These are phyloP conservation scores for Sinhomidia bicolor DNA, from an alignment of 2,888 invertebrate species.

Conservation along the genomic window DNA sequence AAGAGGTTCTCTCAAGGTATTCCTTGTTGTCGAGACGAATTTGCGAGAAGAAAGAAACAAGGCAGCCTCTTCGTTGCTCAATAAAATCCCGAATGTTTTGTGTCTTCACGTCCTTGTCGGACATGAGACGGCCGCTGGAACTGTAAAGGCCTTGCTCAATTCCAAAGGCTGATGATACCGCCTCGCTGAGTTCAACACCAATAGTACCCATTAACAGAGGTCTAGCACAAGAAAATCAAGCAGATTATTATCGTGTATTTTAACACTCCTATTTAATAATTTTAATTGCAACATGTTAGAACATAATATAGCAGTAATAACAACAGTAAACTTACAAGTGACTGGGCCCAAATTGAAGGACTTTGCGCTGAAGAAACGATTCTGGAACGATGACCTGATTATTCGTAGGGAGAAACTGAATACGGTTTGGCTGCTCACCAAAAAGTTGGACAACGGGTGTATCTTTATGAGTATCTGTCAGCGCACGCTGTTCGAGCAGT, in stretches of 20 bases:
- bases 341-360: slow-evolving; percentile 67
- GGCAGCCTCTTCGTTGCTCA: slow-evolving; percentile 76
- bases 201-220: slow-evolving; percentile 83
- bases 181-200: slow-evolving; percentile 82
- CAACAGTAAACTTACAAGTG: slow-evolving; percentile 71
- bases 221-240: slow-evolving; percentile 80
- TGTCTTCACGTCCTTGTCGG: slow-evolving; percentile 81
- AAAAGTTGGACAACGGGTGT: slow-evolving; percentile 79
- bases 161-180: slow-evolving; percentile 83
- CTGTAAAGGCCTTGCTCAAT: slow-evolving; percentile 82
- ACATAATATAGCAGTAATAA: background rate
- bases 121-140: slow-evolving; percentile 82
- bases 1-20: slow-evolving; percentile 78
- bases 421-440: slow-evolving; percentile 77
- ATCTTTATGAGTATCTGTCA: slow-evolving; percentile 82
- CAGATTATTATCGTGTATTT: too few relatives aligned
- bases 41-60: slow-evolving; percentile 76
- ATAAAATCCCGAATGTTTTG: slow-evolving; percentile 74
- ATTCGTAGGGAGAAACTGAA: slow-evolving; percentile 82
- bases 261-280: too few relatives aligned
- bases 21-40: slow-evolving; percentile 78
- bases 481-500: slow-evolving; percentile 82
- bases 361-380: slow-evolving; percentile 81
- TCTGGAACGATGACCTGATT: slow-evolving; percentile 83
- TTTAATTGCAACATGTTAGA: too few relatives aligned